Percentiles rank a stretch among this genome's conserved stretches.
Conservation (phyloP, 1,140 invertebrate genomes). For the Aradophagus sp. region DNA sequence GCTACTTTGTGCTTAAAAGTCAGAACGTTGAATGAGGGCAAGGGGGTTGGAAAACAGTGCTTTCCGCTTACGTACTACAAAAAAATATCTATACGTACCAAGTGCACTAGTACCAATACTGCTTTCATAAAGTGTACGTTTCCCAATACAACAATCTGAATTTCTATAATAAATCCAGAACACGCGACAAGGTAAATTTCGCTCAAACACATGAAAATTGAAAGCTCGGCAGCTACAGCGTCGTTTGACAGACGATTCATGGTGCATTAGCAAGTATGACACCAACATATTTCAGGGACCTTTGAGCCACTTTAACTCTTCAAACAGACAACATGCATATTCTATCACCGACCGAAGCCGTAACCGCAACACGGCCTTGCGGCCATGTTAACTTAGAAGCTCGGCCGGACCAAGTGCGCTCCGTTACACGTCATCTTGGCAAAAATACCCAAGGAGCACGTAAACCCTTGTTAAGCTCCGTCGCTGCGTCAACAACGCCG, state of each 20-base stretch:
- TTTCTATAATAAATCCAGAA: not conserved
- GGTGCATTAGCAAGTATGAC: slow-evolving; percentile 43
- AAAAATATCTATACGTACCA: too few species aligned
- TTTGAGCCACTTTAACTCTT: slow-evolving; percentile 62
- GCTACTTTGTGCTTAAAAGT: too few species aligned
- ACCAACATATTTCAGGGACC: slow-evolving; percentile 46
- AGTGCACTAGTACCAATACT: too few species aligned
- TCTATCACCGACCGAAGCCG: slow-evolving; percentile 62
- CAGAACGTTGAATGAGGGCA: too few species aligned
- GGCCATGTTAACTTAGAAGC: slow-evolving; percentile 60
- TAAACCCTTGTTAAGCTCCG: slow-evolving; percentile 34
- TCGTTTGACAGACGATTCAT: slow-evolving; percentile 43
- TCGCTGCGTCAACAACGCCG: slow-evolving; percentile 5
- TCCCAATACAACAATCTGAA: not conserved
- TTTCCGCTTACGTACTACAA: too few species aligned
- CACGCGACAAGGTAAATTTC: not conserved
- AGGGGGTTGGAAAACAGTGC: too few species aligned
- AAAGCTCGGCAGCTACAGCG: slow-evolving; percentile 25
- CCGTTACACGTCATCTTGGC: slow-evolving; percentile 49
- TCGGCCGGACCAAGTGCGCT: slow-evolving; percentile 34
- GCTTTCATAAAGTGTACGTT: too few species aligned
- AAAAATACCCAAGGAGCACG: slow-evolving; percentile 39
- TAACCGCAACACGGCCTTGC: slow-evolving; percentile 60
- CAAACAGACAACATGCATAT: slow-evolving; percentile 66
- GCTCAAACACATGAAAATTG: slow-evolving; percentile 16